Evolutionary conservation across 2,888 invertebrate species (phyloP).

Genomic region (Pseudococcus longispinus): DNA sequence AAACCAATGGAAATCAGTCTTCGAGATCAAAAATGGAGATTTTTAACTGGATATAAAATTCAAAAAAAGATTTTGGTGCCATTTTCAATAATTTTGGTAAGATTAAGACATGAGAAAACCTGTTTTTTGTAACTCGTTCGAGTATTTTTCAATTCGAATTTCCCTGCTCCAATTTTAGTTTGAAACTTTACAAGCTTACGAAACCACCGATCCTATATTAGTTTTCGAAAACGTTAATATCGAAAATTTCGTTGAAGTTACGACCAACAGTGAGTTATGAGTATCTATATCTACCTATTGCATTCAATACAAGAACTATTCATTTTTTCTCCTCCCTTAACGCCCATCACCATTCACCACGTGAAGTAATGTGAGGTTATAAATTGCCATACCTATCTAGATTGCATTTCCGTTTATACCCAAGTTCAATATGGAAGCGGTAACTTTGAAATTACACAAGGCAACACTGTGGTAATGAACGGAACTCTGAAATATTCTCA

Average conservation of each 20-base stretch:
- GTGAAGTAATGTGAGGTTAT: too few relatives aligned
- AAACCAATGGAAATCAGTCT: constrained; percentile 53
- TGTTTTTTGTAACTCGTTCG: too few relatives aligned
- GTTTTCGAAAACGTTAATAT: constrained; percentile 46
- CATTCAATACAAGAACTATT: too few relatives aligned
- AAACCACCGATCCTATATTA: constrained; percentile 35
- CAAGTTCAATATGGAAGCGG: constrained; percentile 50
- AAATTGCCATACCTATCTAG: neutral
- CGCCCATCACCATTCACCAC: too few relatives aligned
- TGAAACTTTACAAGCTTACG: constrained; percentile 46
- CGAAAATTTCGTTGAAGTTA: constrained; percentile 27
- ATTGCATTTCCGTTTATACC: constrained; percentile 18
- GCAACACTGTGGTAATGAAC: constrained; percentile 27
- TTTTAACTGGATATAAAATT: constrained; percentile 57
- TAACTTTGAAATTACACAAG: constrained; percentile 44
- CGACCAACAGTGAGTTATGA: constrained; percentile 24
- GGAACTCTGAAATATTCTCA: constrained; percentile 44
- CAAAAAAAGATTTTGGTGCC: constrained; percentile 54
- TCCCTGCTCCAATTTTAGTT: neutral
- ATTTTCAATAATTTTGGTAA: constrained; percentile 57
- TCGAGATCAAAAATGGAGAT: constrained; percentile 55
- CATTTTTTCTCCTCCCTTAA: neutral
- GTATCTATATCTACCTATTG: too few relatives aligned
- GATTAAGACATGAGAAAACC: too few relatives aligned
- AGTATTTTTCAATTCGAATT: neutral